Evolutionary conservation across 2,113 vertebrate genomes (phyloP).

Genomic region (Tor tambroides): DNA sequence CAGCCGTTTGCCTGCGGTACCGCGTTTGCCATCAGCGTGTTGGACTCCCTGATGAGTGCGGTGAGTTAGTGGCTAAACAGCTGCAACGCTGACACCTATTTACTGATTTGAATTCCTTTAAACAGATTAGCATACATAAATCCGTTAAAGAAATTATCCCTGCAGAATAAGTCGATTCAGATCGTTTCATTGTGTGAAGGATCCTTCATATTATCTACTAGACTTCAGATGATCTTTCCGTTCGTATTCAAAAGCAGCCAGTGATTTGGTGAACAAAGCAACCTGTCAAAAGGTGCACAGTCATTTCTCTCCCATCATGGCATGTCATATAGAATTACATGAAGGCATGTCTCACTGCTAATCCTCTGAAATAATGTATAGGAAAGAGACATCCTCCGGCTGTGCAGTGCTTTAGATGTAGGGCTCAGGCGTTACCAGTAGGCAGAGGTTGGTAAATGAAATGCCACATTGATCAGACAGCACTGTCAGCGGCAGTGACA

Average conservation of each 20-base stretch:
- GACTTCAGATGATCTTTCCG: slow-evolving; percentile 13
- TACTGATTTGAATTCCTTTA: neutral
- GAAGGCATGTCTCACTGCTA: slow-evolving; percentile 18
- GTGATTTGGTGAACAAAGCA: slow-evolving; percentile 7
- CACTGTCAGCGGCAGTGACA: slow-evolving; percentile 65
- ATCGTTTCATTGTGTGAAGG: slow-evolving; percentile 16
- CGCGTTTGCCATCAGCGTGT: slow-evolving; percentile 95
- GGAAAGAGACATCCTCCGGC: slow-evolving; percentile 27
- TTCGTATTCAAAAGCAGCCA: slow-evolving; percentile 8
- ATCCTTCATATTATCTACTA: slow-evolving; percentile 24
- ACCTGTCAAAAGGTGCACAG: slow-evolving; percentile 9
- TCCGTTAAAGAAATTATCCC: slow-evolving; percentile 2
- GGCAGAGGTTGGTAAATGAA: slow-evolving; percentile 68
- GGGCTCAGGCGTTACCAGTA: slow-evolving; percentile 59
- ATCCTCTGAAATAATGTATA: slow-evolving; percentile 42
- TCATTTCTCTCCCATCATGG: slow-evolving; percentile 32
- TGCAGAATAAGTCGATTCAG: slow-evolving; percentile 18
- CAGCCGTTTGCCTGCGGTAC: slow-evolving; percentile 98
- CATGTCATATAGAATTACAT: slow-evolving; percentile 46
- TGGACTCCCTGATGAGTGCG: slow-evolving; percentile 98
- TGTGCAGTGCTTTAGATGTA: slow-evolving; percentile 50
- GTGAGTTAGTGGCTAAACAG: slow-evolving; percentile 77
- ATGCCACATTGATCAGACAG: slow-evolving; percentile 70
- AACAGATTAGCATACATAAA: slow-evolving; percentile 16
- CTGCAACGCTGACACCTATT: slow-evolving; percentile 10